Evolutionary conservation across 2,888 invertebrate species (phyloP).

Genomic region (Copidosoma aretas): DNA sequence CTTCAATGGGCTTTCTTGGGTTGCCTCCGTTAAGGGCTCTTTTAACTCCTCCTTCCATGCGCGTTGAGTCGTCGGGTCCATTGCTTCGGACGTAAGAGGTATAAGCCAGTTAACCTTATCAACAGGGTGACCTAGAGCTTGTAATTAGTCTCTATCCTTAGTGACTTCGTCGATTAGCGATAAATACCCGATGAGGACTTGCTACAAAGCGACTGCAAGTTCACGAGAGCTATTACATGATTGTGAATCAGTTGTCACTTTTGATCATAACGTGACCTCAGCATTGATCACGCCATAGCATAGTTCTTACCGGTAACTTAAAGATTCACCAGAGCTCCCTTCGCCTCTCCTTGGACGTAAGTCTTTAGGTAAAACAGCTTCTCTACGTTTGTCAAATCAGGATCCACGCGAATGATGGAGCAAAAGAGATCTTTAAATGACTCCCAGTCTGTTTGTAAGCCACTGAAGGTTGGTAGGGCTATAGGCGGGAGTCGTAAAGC

Average conservation of each 20-base stretch:
- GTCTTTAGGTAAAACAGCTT: neutral
- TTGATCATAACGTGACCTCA: neutral
- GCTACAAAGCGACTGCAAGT: neutral
- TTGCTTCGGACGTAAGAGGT: neutral
- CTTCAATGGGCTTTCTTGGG: neutral
- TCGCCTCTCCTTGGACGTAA: neutral
- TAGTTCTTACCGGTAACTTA: neutral
- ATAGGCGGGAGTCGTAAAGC: neutral
- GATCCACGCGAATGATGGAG: neutral
- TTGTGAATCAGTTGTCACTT: too few species aligned
- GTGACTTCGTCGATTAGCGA: neutral
- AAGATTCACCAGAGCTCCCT: neutral
- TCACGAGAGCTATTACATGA: too few species aligned
- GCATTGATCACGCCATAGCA: neutral
- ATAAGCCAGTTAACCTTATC: neutral
- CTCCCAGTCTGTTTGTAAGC: neutral
- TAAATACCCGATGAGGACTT: neutral
- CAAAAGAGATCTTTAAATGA: neutral
- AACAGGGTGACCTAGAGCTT: neutral
- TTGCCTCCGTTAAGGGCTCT: neutral
- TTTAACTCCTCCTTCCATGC: neutral
- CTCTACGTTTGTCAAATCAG: neutral
- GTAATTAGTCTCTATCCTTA: neutral
- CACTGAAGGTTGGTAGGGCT: neutral
- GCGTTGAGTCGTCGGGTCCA: neutral